Evolutionary conservation across 92 coral and sea anemone genomes (phyloP), one percentile per base, ranked within the genome.

Genomic region (Parazoanthus atlanticus): DNA sequence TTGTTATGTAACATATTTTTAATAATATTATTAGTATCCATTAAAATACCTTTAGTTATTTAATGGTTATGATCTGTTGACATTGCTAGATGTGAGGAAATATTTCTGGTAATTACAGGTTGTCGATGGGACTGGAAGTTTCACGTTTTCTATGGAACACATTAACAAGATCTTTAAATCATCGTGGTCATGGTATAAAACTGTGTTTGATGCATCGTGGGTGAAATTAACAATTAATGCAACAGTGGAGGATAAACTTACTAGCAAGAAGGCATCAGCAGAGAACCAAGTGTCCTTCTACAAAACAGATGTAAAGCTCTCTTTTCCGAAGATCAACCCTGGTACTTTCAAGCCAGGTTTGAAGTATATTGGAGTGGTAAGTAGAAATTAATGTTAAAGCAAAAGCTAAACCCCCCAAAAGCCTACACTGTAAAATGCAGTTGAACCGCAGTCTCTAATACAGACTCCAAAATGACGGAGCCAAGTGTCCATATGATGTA

Each of bases 261-360:
- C 98, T 2, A 91, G 86, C 46, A 93, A 93, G 79, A 78, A 64
- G 17, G 94, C 94, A 10, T 89, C 91, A 29, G 96, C 88, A 13
- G 91, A 88, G 32, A 78, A 86, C 25, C 66, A 80, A 31, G 88
- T 94, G 16, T 75, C 89, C 16, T 90, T 96, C 56, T 90, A 70
- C 36, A 29, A 86, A 76, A 93, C 94, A 30, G 94, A 94, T 66
- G 96, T 94, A 26, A 95, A 88, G 86, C 93, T 95, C 38, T 83
- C 92, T 32, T 97, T 92, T 71, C 92, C 98, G 2, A 84, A 90
- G 25, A 90, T 90, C 74, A 97, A 95, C 78, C 98, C 99, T 25
- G 61, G 36, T 4, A 88, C 86, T 34, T 97, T 91, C 86, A 97
- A 95, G 76, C 96, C 98, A 5, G 97, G 97, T 36, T 84, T 97